A percentile compares a stretch with the other conserved stretches of the same genome.
phyloP scores from a whole-genome alignment of 2,797 vertebrate species.

The Sebastes kiyomatsui region DNA sequence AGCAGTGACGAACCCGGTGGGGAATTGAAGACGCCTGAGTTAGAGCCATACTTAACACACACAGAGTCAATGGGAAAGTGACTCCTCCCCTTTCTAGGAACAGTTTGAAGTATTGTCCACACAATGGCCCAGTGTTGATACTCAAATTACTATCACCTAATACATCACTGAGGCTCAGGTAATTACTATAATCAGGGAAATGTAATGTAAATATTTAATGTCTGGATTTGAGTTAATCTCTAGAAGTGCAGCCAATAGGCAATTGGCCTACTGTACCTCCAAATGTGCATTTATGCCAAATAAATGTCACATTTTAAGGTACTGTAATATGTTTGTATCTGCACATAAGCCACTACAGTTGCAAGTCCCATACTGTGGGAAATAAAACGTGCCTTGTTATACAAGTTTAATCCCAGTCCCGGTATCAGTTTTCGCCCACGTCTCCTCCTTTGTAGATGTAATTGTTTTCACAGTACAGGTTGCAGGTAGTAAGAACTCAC shows the following conservation, averaged over 20 bases:
- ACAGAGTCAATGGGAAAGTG: not conserved
- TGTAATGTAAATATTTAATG: constrained; percentile 41
- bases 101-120: constrained; percentile 23
- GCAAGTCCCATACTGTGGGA: constrained; percentile 23
- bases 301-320: not conserved
- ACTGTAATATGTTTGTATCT: not conserved
- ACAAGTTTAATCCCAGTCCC: constrained; percentile 27
- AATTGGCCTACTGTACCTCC: not conserved
- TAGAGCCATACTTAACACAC: not conserved
- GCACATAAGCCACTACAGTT: not conserved
- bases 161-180: constrained; percentile 17
- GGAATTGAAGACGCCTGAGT: not conserved
- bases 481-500: constrained; percentile 24
- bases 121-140: constrained; percentile 9
- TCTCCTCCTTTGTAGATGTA: constrained; percentile 22
- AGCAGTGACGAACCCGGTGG: constrained; percentile 7
- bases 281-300: not conserved
- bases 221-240: constrained; percentile 24
- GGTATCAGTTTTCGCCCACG: constrained; percentile 36
- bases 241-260: not conserved
- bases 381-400: constrained; percentile 37
- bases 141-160: constrained; percentile 13
- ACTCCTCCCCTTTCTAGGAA: constrained; percentile 15
- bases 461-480: constrained; percentile 40
- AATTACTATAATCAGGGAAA: constrained; percentile 34